Conservation (phyloP, 2,888 invertebrate genomes). For the Tryphoninae sp. region DNA sequence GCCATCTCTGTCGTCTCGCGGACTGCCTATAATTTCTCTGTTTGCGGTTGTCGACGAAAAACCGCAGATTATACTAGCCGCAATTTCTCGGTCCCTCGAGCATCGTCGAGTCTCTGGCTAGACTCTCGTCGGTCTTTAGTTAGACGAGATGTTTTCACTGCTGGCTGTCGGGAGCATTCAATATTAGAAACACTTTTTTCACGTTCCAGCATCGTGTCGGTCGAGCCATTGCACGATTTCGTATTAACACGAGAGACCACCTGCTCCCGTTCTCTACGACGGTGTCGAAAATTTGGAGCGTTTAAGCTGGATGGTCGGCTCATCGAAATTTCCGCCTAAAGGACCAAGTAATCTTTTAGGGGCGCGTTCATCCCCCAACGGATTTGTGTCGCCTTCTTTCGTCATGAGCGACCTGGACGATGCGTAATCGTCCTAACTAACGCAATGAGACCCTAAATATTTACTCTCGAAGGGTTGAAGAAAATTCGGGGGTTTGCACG, state of each 20-base stretch:
- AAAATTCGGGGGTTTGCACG: slow-evolving; percentile 61
- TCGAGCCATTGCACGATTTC: slow-evolving; percentile 17
- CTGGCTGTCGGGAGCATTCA: slow-evolving; percentile 23
- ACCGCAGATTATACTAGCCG: slow-evolving; percentile 49
- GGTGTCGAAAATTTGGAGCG: slow-evolving; percentile 36
- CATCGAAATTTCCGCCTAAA: neutral
- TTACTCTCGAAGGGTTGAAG: slow-evolving; percentile 70
- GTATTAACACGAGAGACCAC: slow-evolving; percentile 25
- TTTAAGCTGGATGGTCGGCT: neutral
- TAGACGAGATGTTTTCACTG: slow-evolving; percentile 44
- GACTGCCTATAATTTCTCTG: slow-evolving; percentile 65
- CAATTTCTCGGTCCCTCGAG: slow-evolving; percentile 47
- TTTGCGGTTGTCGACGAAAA: slow-evolving; percentile 61
- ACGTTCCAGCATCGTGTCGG: slow-evolving; percentile 7
- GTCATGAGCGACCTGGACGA: slow-evolving; percentile 20
- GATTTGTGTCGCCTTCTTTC: slow-evolving; percentile 46
- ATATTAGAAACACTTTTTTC: slow-evolving; percentile 40
- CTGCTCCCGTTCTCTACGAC: slow-evolving; percentile 35
- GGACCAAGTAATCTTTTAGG: neutral
- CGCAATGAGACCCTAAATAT: slow-evolving; percentile 74
- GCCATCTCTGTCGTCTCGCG: slow-evolving; percentile 39
- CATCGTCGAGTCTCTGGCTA: slow-evolving; percentile 5
- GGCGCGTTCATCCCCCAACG: neutral
- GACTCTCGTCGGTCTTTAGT: slow-evolving; percentile 5
- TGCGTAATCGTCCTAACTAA: slow-evolving; percentile 56